Percentiles rank a stretch among this genome's conserved stretches.
phyloP scores from a whole-genome alignment of 2,888 invertebrate genomes.

The Gymnosoma rotundatum region DNA sequence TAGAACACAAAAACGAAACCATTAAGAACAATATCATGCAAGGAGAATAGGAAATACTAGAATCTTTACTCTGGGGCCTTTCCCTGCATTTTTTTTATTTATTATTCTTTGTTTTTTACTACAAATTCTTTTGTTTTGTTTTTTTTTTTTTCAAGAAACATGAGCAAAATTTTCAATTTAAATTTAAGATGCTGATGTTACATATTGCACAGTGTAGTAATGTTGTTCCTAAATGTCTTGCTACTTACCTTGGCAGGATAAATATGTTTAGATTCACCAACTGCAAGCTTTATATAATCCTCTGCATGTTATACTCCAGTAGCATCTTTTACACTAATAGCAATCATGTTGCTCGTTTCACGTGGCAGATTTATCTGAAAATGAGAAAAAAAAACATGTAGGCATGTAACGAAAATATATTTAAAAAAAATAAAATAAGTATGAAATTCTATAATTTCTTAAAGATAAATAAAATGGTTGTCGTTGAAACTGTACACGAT shows the following conservation, averaged over 20 bases:
- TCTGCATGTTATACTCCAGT: slow-evolving; percentile 82
- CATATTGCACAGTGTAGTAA: background rate
- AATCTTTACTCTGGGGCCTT: background rate
- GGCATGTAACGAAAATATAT: slow-evolving; percentile 19
- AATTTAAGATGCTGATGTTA: slow-evolving; percentile 40
- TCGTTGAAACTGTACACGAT: background rate
- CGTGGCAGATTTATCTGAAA: slow-evolving; percentile 84
- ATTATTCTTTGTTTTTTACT: background rate
- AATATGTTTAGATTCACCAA: slow-evolving; percentile 81
- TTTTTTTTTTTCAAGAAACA: slow-evolving; percentile 36
- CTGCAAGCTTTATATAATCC: slow-evolving; percentile 82
- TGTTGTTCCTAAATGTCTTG: slow-evolving; percentile 30
- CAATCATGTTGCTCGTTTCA: slow-evolving; percentile 82
- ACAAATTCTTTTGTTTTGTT: background rate
- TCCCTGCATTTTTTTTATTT: slow-evolving; percentile 9
- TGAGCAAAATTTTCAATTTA: slow-evolving; percentile 56
- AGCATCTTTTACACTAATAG: slow-evolving; percentile 79
- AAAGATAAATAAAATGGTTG: slow-evolving; percentile 24
- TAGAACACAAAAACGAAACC: background rate
- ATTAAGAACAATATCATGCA: background rate
- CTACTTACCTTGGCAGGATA: slow-evolving; percentile 84
- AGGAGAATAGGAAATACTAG: background rate
- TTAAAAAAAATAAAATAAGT: slow-evolving; percentile 43
- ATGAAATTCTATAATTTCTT: slow-evolving; percentile 58
- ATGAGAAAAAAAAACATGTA: slow-evolving; percentile 48